Percentiles rank a stretch among this genome's conserved stretches.
Conservation (phyloP, 2,797 vertebrate genomes). For the Pseudocheirus occidentalis region DNA sequence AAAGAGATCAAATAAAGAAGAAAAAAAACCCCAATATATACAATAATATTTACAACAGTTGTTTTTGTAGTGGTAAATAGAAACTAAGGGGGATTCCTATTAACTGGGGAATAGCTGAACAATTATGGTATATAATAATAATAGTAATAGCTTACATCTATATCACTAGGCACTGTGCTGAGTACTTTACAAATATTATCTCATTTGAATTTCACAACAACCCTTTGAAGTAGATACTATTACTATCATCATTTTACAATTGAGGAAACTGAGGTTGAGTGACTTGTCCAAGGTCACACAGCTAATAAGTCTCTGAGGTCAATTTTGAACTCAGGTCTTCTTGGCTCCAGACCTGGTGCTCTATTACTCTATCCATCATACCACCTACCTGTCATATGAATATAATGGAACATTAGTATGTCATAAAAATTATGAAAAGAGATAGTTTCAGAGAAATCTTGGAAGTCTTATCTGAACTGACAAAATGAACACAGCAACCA, state of each 20-base stretch:
- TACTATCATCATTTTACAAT: not conserved
- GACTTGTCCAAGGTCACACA: not conserved
- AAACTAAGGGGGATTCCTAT: not conserved
- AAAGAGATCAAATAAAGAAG: not conserved
- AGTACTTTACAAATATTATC: not conserved
- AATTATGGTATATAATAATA: not conserved
- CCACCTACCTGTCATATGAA: not conserved
- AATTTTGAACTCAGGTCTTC: not conserved
- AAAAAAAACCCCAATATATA: not conserved
- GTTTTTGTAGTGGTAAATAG: not conserved
- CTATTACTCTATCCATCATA: not conserved
- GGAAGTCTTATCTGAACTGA: not conserved
- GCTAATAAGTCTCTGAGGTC: not conserved
- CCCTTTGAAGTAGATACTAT: not conserved
- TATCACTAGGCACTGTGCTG: too few species aligned
- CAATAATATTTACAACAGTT: not conserved
- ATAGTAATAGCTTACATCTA: not conserved
- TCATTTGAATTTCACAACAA: not conserved
- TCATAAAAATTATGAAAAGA: not conserved
- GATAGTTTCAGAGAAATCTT: not conserved
- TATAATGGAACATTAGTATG: not conserved
- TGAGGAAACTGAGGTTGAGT: not conserved
- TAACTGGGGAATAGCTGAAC: not conserved
- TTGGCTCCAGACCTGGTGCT: not conserved
- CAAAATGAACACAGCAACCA: not conserved